phyloP scores from a whole-genome alignment of 2,888 invertebrate genomes.

The Tuberolachnus salignus region DNA sequence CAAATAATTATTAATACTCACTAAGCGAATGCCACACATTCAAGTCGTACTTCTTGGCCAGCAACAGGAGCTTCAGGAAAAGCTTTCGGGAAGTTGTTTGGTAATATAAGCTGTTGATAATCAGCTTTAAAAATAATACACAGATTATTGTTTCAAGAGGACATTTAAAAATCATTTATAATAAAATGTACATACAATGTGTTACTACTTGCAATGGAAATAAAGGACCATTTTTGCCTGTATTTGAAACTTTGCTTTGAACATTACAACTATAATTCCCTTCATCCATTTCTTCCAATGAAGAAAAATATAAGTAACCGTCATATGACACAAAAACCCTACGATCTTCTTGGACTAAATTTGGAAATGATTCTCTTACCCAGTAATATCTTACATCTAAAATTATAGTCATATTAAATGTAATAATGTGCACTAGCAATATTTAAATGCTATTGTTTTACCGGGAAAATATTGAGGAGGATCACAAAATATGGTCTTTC shows the following conservation, averaged over 20 bases:
- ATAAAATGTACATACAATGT: conserved; percentile 68
- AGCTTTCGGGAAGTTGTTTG: conserved; percentile 93
- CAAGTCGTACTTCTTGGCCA: conserved; percentile 86
- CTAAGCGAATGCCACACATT: conserved; percentile 96
- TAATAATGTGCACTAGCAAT: not conserved
- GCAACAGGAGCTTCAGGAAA: conserved; percentile 92
- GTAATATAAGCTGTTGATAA: conserved; percentile 88
- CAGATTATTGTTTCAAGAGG: not conserved
- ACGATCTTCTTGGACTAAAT: conserved; percentile 90
- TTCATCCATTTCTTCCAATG: conserved; percentile 86
- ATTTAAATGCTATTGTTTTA: conserved; percentile 59
- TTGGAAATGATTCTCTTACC: conserved; percentile 87
- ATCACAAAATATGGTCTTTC: conserved; percentile 89
- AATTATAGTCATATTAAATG: conserved; percentile 25
- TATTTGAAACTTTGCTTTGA: conserved; percentile 83
- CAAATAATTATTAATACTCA: conserved; percentile 64
- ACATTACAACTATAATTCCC: conserved; percentile 92
- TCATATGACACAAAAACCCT: conserved; percentile 92
- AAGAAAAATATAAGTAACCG: conserved; percentile 93
- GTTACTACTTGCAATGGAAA: conserved; percentile 82
- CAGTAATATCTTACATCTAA: conserved; percentile 84
- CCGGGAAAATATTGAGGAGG: conserved; percentile 89
- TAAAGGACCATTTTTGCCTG: conserved; percentile 88
- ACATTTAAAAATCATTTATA: not conserved
- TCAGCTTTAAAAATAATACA: conserved; percentile 68